phyloP scores from a whole-genome alignment of 1,140 invertebrate species.

The Odontomachus brunneus region DNA sequence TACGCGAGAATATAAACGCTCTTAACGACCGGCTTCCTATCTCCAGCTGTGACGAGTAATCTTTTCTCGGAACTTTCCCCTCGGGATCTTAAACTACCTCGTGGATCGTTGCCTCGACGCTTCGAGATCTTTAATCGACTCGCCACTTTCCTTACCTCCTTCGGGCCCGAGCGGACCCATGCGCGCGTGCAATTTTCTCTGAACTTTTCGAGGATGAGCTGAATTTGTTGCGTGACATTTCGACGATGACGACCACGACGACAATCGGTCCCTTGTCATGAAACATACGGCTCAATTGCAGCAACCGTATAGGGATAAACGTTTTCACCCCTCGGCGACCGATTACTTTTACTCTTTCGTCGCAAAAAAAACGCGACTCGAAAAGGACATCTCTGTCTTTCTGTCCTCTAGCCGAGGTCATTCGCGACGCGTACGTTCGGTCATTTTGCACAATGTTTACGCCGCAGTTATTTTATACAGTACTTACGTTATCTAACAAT shows the following conservation, averaged over 20 bases:
- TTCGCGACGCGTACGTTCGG: neutral
- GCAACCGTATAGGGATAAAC: conserved; percentile 22
- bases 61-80: conserved; percentile 57
- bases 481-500: neutral
- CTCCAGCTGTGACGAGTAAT: conserved; percentile 61
- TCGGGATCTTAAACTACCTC: conserved; percentile 52
- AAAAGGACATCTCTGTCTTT: neutral
- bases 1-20: conserved; percentile 63
- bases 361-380: neutral
- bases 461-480: neutral
- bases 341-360: conserved; percentile 27
- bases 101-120: conserved; percentile 12
- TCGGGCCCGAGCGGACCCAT: neutral
- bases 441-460: conserved; percentile 28
- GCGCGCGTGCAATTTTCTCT: conserved; percentile 55
- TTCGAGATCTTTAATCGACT: conserved; percentile 59
- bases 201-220: conserved; percentile 48
- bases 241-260: conserved; percentile 10
- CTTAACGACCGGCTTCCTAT: conserved; percentile 65
- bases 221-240: conserved; percentile 56
- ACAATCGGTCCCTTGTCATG: no score
- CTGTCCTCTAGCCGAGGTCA: neutral
- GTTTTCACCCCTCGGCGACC: conserved; percentile 17
- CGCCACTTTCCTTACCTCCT: conserved; percentile 29
- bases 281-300: no score